Conservation (phyloP, 2,797 vertebrate species). For the Sebastes ruberrimus region DNA sequence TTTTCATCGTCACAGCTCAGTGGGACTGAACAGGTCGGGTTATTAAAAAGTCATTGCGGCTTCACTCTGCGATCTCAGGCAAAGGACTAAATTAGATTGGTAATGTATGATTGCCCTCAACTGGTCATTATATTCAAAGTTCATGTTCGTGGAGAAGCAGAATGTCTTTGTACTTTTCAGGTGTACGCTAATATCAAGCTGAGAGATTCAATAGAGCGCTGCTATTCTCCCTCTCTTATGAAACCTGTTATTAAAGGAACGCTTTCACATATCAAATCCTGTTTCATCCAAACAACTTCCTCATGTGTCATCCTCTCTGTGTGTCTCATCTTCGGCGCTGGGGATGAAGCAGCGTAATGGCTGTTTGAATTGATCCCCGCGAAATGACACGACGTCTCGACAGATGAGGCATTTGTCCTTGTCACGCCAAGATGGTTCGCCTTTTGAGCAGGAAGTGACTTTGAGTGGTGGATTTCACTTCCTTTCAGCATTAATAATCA, state of each 20-base stretch:
- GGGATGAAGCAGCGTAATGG: conserved; percentile 43
- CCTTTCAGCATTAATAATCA: conserved; percentile 70
- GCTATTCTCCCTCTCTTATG: neutral
- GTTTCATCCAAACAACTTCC: neutral
- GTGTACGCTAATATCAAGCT: conserved; percentile 5
- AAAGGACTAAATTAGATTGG: conserved; percentile 68
- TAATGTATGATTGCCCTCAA: conserved; percentile 68
- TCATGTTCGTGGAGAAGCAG: conserved; percentile 20
- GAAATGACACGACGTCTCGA: conserved; percentile 46
- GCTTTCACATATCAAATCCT: neutral
- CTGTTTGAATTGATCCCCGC: conserved; percentile 60
- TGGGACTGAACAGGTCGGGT: conserved; percentile 68
- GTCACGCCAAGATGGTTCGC: conserved; percentile 54
- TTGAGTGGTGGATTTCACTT: conserved; percentile 62
- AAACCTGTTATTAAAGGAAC: conserved; percentile 5
- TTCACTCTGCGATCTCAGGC: conserved; percentile 58
- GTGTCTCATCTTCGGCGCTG: conserved; percentile 2
- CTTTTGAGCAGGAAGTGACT: conserved; percentile 59
- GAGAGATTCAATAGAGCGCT: conserved; percentile 7
- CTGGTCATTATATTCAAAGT: conserved; percentile 55
- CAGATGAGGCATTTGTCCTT: conserved; percentile 61
- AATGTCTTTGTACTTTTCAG: conserved; percentile 14
- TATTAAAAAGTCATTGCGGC: conserved; percentile 77
- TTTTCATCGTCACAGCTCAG: conserved; percentile 68
- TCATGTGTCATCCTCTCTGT: neutral